phyloP scores from a whole-genome alignment of 1,140 invertebrate species.

The Halotydeus destructor region DNA sequence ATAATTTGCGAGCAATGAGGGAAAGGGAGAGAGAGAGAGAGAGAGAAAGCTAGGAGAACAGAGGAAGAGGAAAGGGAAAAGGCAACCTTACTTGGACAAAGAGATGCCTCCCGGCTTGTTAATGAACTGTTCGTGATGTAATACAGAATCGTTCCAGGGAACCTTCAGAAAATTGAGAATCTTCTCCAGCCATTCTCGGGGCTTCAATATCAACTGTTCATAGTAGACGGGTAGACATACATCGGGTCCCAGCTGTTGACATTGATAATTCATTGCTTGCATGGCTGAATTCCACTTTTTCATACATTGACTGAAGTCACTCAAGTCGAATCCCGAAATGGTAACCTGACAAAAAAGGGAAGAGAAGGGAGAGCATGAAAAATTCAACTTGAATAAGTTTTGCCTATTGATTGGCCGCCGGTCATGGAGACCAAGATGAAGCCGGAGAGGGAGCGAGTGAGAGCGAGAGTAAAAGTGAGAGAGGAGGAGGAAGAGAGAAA shows the following conservation, averaged over 20 bases:
- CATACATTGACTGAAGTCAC: constrained; percentile 75
- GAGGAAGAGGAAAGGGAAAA: neutral
- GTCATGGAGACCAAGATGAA: no score
- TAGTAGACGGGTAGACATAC: constrained; percentile 76
- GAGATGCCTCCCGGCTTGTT: constrained; percentile 81
- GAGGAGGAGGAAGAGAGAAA: no score
- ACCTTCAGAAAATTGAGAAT: constrained; percentile 78
- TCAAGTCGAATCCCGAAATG: constrained; percentile 90
- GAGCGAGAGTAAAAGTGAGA: no score
- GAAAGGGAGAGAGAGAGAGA: constrained; percentile 4
- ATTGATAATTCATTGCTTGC: constrained; percentile 81
- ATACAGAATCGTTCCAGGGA: constrained; percentile 82
- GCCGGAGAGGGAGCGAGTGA: no score
- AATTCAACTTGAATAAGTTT: no score
- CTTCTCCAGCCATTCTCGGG: constrained; percentile 62
- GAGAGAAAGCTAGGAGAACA: neutral
- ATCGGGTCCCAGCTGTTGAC: constrained; percentile 53
- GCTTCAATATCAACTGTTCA: constrained; percentile 88
- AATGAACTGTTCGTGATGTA: constrained; percentile 92
- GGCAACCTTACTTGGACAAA: constrained; percentile 54
- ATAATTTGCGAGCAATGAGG: neutral
- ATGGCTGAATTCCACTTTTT: constrained; percentile 91
- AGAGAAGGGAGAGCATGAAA: neutral
- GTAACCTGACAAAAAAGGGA: constrained; percentile 49
- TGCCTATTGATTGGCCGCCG: no score